These are phyloP conservation scores for Oikopleura dioica DNA, from an alignment of 23 tunicate species.

Conservation along the genomic window DNA sequence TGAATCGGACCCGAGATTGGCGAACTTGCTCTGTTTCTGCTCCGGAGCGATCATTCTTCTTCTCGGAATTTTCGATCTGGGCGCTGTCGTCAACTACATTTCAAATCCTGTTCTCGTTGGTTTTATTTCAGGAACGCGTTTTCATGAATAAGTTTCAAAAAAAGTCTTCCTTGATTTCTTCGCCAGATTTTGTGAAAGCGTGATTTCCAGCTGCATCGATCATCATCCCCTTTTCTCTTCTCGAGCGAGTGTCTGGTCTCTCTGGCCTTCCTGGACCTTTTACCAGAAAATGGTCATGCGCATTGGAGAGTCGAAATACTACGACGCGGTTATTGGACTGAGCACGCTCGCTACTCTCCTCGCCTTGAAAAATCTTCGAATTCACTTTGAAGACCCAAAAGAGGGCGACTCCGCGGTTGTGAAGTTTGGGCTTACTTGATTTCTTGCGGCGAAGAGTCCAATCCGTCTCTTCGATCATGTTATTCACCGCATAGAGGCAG, in stretches of 20 bases:
- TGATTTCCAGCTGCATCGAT: constrained; percentile 7
- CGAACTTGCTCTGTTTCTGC: background rate
- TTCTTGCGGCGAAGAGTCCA: too few relatives aligned
- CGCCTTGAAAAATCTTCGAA: background rate
- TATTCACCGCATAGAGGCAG: too few relatives aligned
- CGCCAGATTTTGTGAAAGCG: too few relatives aligned
- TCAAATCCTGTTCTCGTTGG: constrained; percentile 5
- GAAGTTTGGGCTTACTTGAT: too few relatives aligned
- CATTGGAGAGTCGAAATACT: background rate
- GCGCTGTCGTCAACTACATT: background rate
- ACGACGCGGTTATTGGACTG: background rate
- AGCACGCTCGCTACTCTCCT: background rate
- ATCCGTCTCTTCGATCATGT: too few relatives aligned
- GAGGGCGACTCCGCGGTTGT: too few relatives aligned
- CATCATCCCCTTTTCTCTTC: background rate
- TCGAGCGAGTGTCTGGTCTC: background rate
- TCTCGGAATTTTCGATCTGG: background rate
- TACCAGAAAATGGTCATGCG: background rate
- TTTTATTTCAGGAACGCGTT: too few relatives aligned
- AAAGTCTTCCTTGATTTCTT: too few relatives aligned
- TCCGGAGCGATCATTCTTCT: background rate
- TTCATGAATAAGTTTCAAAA: too few relatives aligned
- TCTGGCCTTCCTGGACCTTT: background rate
- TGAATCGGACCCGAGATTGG: too few relatives aligned
- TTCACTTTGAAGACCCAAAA: too few relatives aligned